Conservation (phyloP, 2,888 invertebrate genomes). For the Stenodema calcarata region DNA sequence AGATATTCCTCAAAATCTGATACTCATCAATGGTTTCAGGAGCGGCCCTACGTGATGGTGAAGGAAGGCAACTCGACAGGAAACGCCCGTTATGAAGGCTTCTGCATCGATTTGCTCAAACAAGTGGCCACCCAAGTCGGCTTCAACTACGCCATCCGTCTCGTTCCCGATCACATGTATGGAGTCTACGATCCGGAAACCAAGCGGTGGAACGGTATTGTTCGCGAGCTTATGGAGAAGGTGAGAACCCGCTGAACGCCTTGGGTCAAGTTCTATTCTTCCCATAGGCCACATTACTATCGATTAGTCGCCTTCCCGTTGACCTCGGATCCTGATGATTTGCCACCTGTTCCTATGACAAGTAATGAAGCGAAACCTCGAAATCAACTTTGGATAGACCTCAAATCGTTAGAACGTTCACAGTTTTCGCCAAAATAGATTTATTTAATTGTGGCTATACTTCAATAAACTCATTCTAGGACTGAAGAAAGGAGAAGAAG, state of each 20-base stretch:
- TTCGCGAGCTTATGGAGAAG: slow-evolving; percentile 84
- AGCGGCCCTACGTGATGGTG: slow-evolving; percentile 90
- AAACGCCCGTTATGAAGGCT: slow-evolving; percentile 86
- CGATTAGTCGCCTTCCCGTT: too few species aligned
- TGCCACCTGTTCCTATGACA: too few species aligned
- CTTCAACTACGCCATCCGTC: slow-evolving; percentile 82
- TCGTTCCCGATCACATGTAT: slow-evolving; percentile 88
- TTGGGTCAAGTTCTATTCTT: too few species aligned
- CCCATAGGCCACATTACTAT: too few species aligned
- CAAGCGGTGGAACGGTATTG: slow-evolving; percentile 90
- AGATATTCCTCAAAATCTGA: background rate
- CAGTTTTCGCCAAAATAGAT: too few species aligned
- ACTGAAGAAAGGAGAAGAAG: too few species aligned
- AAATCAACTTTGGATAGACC: too few species aligned
- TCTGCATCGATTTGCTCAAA: slow-evolving; percentile 87
- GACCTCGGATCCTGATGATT: too few species aligned
- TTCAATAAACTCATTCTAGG: too few species aligned
- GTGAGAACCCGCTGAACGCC: slow-evolving; percentile 63
- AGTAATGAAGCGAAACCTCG: too few species aligned
- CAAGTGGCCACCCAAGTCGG: slow-evolving; percentile 84
- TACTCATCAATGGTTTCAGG: slow-evolving; percentile 65
- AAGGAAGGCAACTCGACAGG: slow-evolving; percentile 85
- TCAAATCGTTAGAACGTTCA: too few species aligned
- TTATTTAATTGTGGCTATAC: too few species aligned
- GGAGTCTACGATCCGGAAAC: slow-evolving; percentile 87